Evolutionary conservation across 2,797 vertebrate genomes (phyloP).

Genomic region (Chelon auratus): DNA sequence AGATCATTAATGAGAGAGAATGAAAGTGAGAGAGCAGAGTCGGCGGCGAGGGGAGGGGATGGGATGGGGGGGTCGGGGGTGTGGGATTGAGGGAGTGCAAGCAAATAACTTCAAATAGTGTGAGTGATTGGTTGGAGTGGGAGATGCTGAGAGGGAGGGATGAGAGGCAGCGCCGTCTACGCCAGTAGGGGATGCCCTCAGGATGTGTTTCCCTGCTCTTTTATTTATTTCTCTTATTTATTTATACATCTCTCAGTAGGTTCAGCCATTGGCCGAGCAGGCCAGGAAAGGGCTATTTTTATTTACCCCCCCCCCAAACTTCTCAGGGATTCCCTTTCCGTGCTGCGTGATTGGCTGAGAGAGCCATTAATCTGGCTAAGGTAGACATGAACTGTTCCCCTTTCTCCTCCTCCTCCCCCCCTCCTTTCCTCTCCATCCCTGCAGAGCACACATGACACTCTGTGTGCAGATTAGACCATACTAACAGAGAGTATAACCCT

Average conservation of each 20-base stretch:
- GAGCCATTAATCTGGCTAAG: conserved; percentile 69
- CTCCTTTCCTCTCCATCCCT: conserved; percentile 14
- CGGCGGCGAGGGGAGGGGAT: background rate
- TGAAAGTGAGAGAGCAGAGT: conserved; percentile 71
- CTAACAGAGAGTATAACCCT: conserved; percentile 38
- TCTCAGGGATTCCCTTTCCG: conserved; percentile 77
- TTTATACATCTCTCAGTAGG: conserved; percentile 74
- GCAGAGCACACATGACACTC: conserved; percentile 33
- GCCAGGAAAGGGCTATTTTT: conserved; percentile 64
- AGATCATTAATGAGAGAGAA: conserved; percentile 82
- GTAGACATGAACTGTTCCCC: conserved; percentile 45
- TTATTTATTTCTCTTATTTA: conserved; percentile 82
- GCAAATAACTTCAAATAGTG: conserved; percentile 76
- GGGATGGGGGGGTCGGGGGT: background rate
- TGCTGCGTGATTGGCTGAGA: conserved; percentile 67
- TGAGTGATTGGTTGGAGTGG: conserved; percentile 73
- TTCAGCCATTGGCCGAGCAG: conserved; percentile 67
- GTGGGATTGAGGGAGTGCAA: conserved; percentile 53
- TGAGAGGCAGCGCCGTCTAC: conserved; percentile 59
- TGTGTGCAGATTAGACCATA: conserved; percentile 56
- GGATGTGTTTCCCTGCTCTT: conserved; percentile 81
- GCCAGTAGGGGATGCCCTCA: conserved; percentile 80
- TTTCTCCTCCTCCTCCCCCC: conserved; percentile 2
- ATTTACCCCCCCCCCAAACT: conserved; percentile 55
- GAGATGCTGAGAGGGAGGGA: conserved; percentile 54